These are phyloP conservation scores for Gasterosteus nipponicus DNA, from an alignment of 2,113 vertebrate species.

Conservation along the genomic window DNA sequence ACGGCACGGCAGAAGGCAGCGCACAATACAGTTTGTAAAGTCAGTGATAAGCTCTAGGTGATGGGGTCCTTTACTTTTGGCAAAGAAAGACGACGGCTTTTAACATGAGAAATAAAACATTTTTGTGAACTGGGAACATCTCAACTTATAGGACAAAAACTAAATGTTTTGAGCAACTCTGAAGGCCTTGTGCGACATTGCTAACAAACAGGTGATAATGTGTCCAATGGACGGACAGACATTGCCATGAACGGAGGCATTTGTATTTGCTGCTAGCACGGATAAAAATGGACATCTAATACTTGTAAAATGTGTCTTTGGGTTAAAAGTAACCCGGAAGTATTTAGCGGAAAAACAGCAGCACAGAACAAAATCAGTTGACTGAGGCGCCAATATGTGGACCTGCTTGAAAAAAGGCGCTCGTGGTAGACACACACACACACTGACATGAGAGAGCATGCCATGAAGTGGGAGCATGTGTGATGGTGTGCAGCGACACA, in stretches of 20 bases:
- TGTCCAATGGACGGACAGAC: neutral
- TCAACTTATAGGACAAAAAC: neutral
- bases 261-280: too few relatives aligned
- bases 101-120: neutral
- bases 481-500: conserved; percentile 2
- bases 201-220: neutral
- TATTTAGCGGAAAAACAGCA: neutral
- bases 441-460: neutral
- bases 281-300: too few relatives aligned
- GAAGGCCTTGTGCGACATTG: neutral
- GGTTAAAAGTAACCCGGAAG: too few relatives aligned
- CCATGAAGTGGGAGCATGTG: neutral
- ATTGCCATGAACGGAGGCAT: too few relatives aligned
- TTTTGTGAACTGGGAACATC: neutral
- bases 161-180: neutral
- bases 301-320: too few relatives aligned
- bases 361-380: neutral
- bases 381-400: neutral
- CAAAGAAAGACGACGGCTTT: neutral
- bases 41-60: conserved; percentile 24
- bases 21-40: neutral
- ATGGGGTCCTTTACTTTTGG: neutral
- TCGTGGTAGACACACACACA: neutral
- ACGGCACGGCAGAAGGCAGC: conserved; percentile 4
- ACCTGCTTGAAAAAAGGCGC: neutral